Base-by-base conservation (phyloP, 2,888 invertebrate species). In the Drosophila subsilvestris region DNA sequence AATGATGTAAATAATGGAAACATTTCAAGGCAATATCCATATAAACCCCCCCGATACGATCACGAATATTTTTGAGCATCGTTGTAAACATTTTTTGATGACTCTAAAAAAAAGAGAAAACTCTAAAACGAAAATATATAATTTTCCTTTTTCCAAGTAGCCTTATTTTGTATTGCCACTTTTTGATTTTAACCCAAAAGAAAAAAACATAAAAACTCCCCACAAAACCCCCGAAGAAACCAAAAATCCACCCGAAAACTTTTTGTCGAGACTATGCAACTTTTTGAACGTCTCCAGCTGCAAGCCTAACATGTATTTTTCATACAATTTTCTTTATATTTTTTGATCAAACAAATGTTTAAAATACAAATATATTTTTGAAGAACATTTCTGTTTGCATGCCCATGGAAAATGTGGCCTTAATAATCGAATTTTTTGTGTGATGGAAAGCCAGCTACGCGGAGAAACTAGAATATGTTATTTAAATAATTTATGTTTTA, bases 31-130 rank as follows among this genome's bases (percentile, higher is more conserved):
- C 22, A 57, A 56, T 49, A 59, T 55, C 29, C 63, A 51, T 22
- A 25, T 25, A 6, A 2, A 27, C 9, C 27, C 27, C 32, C 22
- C 18, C n/a, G 55, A 63, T 86, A 90, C 91, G 91, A 90, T 90
- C 87, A 91, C 79, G 78, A 77, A 79, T 75, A 86, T 93, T 93
- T 93, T 93, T 93, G 92, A 93, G 92, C 91, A 92, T 93, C 93
- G 93, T 93, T 93, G 79, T 66, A 63, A 51, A 62, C 73, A 17
- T 44, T 60, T 82, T 81, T 86, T 78, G 63, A 72, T 73, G 76
- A 73, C 69, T 54, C 43, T 45, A 63, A 47, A 56, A 54, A 42
- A 18, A 43, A 44, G 37, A n/a, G n/a, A 47, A 63, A 47, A 57
- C 50, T 74, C 59, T 37, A 17, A 47, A 56, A 70, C 47, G 56